These are phyloP conservation scores for Saguinus midas DNA, from an alignment of 2,113 vertebrate genomes.

Conservation along the genomic window DNA sequence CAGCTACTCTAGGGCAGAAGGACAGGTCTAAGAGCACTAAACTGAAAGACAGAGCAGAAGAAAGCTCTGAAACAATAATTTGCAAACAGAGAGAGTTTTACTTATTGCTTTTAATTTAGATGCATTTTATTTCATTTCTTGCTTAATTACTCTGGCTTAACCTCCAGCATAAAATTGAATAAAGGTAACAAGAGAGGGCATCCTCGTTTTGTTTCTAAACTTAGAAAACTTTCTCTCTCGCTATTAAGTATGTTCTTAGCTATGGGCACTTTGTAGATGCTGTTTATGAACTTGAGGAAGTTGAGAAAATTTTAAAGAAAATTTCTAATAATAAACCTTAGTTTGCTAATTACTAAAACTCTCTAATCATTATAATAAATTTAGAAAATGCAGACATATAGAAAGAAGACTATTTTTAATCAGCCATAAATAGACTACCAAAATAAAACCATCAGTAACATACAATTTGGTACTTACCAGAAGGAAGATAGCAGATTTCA, in stretches of 20 bases:
- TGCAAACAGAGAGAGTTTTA: neutral
- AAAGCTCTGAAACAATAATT: neutral
- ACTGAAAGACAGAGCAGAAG: neutral
- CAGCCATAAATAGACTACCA: neutral
- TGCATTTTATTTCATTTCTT: neutral
- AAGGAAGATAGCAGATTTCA: neutral
- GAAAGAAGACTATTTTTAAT: neutral
- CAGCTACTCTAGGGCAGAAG: too few relatives aligned
- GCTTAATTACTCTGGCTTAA: neutral
- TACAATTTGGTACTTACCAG: neutral
- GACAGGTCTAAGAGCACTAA: neutral
- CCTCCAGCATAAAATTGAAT: neutral
- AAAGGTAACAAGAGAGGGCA: neutral
- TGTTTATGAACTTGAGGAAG: neutral
- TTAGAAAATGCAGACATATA: neutral
- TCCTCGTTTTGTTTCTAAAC: neutral
- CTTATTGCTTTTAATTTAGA: neutral
- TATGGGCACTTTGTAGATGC: neutral
- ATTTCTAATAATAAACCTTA: neutral
- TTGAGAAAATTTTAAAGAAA: neutral
- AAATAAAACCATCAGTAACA: neutral
- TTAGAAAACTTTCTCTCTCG: neutral
- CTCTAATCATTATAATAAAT: neutral
- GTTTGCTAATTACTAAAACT: neutral
- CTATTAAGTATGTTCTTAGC: neutral